These are phyloP conservation scores for Drosophila meridionalis DNA, from an alignment of 2,888 invertebrate species.

Conservation along the genomic window DNA sequence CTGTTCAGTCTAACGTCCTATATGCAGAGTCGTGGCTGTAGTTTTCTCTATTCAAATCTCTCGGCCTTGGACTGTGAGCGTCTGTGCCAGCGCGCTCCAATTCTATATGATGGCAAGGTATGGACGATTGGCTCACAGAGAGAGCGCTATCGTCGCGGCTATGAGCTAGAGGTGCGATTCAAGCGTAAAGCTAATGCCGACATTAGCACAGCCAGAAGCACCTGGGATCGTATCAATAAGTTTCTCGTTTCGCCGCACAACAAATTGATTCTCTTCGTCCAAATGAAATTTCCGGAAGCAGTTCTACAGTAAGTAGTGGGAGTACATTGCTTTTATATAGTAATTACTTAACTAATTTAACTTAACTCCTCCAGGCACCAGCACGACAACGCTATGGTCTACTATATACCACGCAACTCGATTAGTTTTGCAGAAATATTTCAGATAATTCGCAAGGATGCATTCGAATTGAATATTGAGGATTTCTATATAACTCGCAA, in stretches of 20 bases:
- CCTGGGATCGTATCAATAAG: constrained; percentile 58
- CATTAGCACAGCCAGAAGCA: constrained; percentile 39
- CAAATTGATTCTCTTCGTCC: constrained; percentile 59
- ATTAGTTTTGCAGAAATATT: constrained; percentile 58
- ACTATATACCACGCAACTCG: constrained; percentile 36
- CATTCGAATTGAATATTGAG: constrained; percentile 66
- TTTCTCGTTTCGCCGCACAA: constrained; percentile 57
- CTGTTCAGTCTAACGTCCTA: constrained; percentile 83
- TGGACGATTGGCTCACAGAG: constrained; percentile 40
- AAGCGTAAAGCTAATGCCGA: constrained; percentile 57
- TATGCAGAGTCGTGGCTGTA: constrained; percentile 51
- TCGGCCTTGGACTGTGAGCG: constrained; percentile 85
- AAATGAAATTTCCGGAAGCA: constrained; percentile 61
- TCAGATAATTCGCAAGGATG: constrained; percentile 47
- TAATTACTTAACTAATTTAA: neutral
- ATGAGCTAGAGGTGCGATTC: constrained; percentile 61
- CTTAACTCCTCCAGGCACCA: constrained; percentile 28
- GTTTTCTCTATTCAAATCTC: constrained; percentile 84
- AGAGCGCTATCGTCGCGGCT: constrained; percentile 39
- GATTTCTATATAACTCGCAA: constrained; percentile 63
- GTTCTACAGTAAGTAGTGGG: constrained; percentile 47
- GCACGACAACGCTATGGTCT: constrained; percentile 40
- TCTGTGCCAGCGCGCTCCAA: constrained; percentile 44
- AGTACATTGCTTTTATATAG: neutral
- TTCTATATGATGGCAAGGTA: constrained; percentile 50